Percentiles rank a stretch among this genome's conserved stretches.
Conservation (phyloP, 2,113 vertebrate species). For the Pimephales promelas region DNA sequence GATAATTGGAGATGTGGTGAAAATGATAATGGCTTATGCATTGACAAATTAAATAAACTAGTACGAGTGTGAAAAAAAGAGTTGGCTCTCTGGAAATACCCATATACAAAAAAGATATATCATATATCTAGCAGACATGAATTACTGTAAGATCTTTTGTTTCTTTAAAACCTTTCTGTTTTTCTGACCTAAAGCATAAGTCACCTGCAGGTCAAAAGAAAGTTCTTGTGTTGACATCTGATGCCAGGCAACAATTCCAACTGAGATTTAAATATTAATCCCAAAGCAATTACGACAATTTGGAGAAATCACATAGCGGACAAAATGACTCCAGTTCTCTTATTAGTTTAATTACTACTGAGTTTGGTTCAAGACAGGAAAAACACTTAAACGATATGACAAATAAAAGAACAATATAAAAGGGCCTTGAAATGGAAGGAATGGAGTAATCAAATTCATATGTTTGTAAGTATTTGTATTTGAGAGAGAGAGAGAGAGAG, state of each 20-base stretch:
- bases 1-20: background rate
- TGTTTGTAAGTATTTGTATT: background rate
- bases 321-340: constrained; percentile 25
- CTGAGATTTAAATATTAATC: constrained; percentile 12
- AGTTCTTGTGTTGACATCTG: constrained; percentile 27
- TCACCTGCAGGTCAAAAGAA: background rate
- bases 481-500: too few species aligned
- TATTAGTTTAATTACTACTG: constrained; percentile 25
- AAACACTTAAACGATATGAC: background rate
- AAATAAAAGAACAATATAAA: background rate
- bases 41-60: background rate
- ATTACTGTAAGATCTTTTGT: background rate
- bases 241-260: background rate
- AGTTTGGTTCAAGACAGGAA: background rate
- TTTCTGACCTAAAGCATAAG: background rate
- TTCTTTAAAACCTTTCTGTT: background rate
- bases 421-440: background rate
- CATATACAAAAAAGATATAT: background rate
- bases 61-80: background rate
- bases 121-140: background rate
- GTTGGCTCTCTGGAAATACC: background rate
- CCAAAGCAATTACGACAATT: constrained; percentile 34
- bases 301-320: constrained; percentile 21
- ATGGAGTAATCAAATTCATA: background rate
- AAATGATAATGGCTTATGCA: background rate